Conservation (phyloP, 2,888 invertebrate species). For the Calameuta idolon region DNA sequence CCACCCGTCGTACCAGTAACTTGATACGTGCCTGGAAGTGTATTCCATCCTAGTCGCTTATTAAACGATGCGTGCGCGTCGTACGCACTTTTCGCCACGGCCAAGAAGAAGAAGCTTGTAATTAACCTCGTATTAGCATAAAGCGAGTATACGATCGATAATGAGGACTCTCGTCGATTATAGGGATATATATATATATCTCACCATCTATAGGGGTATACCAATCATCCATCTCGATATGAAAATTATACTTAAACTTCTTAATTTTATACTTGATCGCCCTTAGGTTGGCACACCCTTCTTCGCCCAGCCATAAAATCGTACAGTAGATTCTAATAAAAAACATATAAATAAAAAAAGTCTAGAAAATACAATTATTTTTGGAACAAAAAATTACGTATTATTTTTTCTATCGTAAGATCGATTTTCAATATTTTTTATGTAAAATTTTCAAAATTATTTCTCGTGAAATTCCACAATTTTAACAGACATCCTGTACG, state of each 20-base stretch:
- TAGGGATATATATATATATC: not conserved
- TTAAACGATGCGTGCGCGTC: not conserved
- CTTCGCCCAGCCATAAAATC: not conserved
- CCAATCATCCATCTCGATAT: not conserved
- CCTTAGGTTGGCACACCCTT: not conserved
- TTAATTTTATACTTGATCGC: not conserved
- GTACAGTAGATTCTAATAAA: not conserved
- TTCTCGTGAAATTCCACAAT: too few relatives aligned
- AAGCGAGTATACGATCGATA: not conserved
- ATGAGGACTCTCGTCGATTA: not conserved
- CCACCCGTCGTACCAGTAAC: not conserved
- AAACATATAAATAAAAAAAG: too few relatives aligned
- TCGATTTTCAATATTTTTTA: not conserved
- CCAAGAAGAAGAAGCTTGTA: not conserved
- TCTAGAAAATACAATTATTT: too few relatives aligned
- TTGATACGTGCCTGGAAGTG: not conserved
- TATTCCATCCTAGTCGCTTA: not conserved
- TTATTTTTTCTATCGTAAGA: not conserved
- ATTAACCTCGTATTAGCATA: not conserved
- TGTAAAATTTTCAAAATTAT: too few relatives aligned
- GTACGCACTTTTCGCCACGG: not conserved
- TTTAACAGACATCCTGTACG: not conserved
- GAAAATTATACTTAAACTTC: not conserved
- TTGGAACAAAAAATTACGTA: too few relatives aligned
- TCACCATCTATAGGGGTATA: not conserved